A percentile compares a stretch with the other conserved stretches of the same genome.
These are phyloP conservation scores for Bombus huntii DNA, from an alignment of 1,140 invertebrate genomes.

Conservation along the genomic window DNA sequence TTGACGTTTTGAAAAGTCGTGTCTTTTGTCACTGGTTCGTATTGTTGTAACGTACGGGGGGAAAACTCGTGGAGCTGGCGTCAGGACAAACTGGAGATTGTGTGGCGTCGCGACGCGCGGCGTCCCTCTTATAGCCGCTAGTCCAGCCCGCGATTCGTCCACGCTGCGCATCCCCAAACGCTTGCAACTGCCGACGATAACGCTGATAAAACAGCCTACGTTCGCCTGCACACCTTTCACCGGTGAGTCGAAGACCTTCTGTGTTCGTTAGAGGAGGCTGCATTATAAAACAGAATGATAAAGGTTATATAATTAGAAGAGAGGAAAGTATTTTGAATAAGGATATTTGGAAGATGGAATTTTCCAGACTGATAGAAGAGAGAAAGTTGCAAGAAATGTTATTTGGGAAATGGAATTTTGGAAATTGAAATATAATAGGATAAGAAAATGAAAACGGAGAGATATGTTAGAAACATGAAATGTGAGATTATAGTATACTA, in stretches of 20 bases:
- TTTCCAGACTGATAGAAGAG: too few relatives aligned
- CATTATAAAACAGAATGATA: neutral
- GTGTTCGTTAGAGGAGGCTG: neutral
- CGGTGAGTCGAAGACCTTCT: neutral
- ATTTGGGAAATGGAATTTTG: too few relatives aligned
- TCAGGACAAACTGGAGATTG: conserved; percentile 58
- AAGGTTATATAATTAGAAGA: neutral
- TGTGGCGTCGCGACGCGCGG: conserved; percentile 76
- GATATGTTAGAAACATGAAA: too few relatives aligned
- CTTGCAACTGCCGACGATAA: conserved; percentile 22
- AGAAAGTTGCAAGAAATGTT: too few relatives aligned
- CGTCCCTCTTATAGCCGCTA: conserved; percentile 76
- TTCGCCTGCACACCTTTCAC: neutral
- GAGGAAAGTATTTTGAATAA: too few relatives aligned
- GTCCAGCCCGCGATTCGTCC: conserved; percentile 68
- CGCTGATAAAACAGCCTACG: conserved; percentile 33
- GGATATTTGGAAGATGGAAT: too few relatives aligned
- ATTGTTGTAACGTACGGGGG: neutral
- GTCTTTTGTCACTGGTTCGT: neutral
- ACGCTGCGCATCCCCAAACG: conserved; percentile 75
- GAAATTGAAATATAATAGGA: too few relatives aligned
- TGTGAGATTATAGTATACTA: too few relatives aligned
- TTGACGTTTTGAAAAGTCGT: neutral
- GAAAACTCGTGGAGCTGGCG: conserved; percentile 24
- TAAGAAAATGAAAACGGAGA: too few relatives aligned